Evolutionary conservation across 2,113 vertebrate genomes (phyloP), one percentile per base, ranked within the genome.

Genomic region (Bothrops jararaca): DNA sequence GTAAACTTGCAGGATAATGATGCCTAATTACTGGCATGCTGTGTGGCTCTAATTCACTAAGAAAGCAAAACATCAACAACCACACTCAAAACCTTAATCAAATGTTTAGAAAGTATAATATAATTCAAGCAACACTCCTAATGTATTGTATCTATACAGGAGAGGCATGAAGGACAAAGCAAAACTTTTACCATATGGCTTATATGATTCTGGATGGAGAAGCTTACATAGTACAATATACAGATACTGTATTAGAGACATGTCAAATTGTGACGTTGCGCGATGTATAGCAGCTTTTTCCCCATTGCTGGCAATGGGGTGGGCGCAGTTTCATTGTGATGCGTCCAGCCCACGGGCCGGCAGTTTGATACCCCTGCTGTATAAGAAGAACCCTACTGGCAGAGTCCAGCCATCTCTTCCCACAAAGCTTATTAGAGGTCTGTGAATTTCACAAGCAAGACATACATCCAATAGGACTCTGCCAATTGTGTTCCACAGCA

Each of bases 11-110:
- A 91, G 24, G 2, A 3, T 91, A 50, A 85, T 52, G 54, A 87
- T 69, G 8, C 90, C 96, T 92, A 89, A 85, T 56, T n/a, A 8
- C 91, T 92, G 87, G 54, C 18, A 34, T 57, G 39, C 39, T 18
- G n/a, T 56, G 26, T 64, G 89, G 39, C 53, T n/a, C 29, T 92
- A 89, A 52, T 34, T 53, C 1, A 24, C 18, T 2, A 52, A 64
- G 56, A 58, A 50, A 26, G 50, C 56, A 86, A 86, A 45, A 34
- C 26, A 54, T 6, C 9, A 48, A 26, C 23, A 29, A 45, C 13
- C 11, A 34, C 12, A 18, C 12, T 91, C 53, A 53, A n/a, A 45
- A 26, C 12, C 23, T 89, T 69, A 20, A 64, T 64, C 13, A 90
- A 74, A n/a, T 20, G 11, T 90, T 5, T 74, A 64, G 34, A 80